These are phyloP conservation scores for Acanthis flammea DNA, from an alignment of 2,797 vertebrate species.

Conservation along the genomic window DNA sequence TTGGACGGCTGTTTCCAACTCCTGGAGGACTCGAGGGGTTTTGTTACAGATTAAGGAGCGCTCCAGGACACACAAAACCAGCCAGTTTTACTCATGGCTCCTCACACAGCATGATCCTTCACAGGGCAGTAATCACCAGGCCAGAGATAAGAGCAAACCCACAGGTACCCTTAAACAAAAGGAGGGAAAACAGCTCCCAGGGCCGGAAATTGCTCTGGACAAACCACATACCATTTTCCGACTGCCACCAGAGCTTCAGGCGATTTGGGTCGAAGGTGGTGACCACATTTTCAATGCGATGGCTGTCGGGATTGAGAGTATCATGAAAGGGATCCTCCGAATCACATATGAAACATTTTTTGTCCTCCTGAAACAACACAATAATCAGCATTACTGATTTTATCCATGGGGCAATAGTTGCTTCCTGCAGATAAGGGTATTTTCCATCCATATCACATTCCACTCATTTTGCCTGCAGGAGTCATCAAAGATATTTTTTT, in stretches of 20 bases:
- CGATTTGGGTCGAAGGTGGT: constrained; percentile 92
- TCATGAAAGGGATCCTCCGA: constrained; percentile 81
- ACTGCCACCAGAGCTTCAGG: constrained; percentile 98
- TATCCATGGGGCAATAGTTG: constrained; percentile 18
- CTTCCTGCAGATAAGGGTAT: constrained; percentile 58
- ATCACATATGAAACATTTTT: constrained; percentile 94
- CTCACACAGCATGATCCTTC: constrained; percentile 21
- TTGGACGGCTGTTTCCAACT: not conserved
- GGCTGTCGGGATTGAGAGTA: constrained; percentile 79
- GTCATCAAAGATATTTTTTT: not conserved
- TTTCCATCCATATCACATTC: constrained; percentile 41
- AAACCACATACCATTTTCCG: constrained; percentile 88
- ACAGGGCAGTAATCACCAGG: constrained; percentile 49
- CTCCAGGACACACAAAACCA: not conserved
- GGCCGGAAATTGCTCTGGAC: not conserved
- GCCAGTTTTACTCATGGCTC: constrained; percentile 21
- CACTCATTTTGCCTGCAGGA: constrained; percentile 40
- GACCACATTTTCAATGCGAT: constrained; percentile 93
- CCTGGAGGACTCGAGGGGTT: not conserved
- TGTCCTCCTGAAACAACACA: constrained; percentile 88
- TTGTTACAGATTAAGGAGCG: not conserved
- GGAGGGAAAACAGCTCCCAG: constrained; percentile 24
- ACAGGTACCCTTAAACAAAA: constrained; percentile 46
- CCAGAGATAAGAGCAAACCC: constrained; percentile 25
- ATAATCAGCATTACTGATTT: constrained; percentile 36